A percentile compares a stretch with the other conserved stretches of the same genome.
phyloP scores from a whole-genome alignment of 2,113 vertebrate genomes.

The Varanus komodoensis region DNA sequence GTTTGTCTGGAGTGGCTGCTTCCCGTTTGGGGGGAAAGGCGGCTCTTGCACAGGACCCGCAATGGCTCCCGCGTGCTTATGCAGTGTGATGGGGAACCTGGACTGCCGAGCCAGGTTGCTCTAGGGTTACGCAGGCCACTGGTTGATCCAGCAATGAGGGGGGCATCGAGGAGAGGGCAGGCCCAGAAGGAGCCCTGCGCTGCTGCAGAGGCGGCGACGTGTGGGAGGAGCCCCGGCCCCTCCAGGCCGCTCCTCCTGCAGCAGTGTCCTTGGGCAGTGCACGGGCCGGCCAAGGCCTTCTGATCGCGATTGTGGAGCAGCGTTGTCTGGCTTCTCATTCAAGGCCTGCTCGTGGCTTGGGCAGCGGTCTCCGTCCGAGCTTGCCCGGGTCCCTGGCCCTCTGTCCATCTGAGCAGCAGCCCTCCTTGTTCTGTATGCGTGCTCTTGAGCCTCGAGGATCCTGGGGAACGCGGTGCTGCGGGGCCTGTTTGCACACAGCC shows the following conservation, averaged over 20 bases:
- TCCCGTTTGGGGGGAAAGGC: too few species aligned
- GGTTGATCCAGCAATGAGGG: not conserved
- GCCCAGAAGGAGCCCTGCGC: not conserved
- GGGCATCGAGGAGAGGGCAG: not conserved
- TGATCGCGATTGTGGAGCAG: not conserved
- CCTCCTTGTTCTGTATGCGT: too few species aligned
- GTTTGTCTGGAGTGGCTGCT: too few species aligned
- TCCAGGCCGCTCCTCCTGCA: not conserved
- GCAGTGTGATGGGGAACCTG: too few species aligned
- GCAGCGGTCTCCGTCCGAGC: not conserved
- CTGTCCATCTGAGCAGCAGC: not conserved
- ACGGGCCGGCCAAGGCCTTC: not conserved
- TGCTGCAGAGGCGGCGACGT: not conserved
- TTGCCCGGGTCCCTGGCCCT: too few species aligned
- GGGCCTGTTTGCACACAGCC: not conserved
- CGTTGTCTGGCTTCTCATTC: not conserved
- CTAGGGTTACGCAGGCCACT: too few species aligned
- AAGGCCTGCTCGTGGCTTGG: not conserved
- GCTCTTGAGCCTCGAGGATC: too few species aligned
- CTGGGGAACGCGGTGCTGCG: not conserved
- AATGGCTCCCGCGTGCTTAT: too few species aligned
- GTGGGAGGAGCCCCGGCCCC: not conserved
- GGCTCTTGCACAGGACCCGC: too few species aligned
- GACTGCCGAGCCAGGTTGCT: too few species aligned
- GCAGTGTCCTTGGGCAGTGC: not conserved